Conservation (phyloP, 2,888 invertebrate genomes). For the Andrena fulva region DNA sequence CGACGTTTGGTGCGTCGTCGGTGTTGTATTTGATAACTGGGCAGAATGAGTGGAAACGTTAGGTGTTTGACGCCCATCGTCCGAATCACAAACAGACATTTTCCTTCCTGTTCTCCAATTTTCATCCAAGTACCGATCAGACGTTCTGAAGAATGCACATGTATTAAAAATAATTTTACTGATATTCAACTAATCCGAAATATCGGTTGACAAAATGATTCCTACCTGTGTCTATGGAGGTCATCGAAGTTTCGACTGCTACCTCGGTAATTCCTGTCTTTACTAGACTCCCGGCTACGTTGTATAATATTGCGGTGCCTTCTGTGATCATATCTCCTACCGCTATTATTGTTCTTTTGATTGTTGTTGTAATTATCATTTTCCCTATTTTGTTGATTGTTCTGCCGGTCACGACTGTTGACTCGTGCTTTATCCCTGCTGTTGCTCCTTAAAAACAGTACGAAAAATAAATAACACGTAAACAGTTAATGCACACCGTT, state of each 20-base stretch:
- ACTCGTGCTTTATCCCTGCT: conserved; percentile 79
- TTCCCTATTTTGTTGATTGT: conserved; percentile 82
- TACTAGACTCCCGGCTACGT: conserved; percentile 85
- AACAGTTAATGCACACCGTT: background rate
- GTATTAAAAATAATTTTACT: background rate
- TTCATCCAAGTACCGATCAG: conserved; percentile 78
- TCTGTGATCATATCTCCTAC: conserved; percentile 77
- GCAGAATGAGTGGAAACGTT: conserved; percentile 71
- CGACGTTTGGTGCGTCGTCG: conserved; percentile 62
- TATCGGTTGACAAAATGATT: conserved; percentile 6
- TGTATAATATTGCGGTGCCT: conserved; percentile 78
- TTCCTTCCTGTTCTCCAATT: conserved; percentile 83
- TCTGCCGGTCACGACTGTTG: conserved; percentile 81
- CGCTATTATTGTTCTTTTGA: conserved; percentile 75
- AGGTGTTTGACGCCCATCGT: conserved; percentile 79
- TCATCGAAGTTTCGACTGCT: conserved; percentile 80
- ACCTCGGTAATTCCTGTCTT: conserved; percentile 83
- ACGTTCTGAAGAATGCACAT: conserved; percentile 41
- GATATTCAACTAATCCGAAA: background rate
- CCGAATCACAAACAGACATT: conserved; percentile 80
- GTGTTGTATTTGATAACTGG: conserved; percentile 69
- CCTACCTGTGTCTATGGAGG: conserved; percentile 77
- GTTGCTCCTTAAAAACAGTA: conserved; percentile 72
- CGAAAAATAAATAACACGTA: conserved; percentile 5
- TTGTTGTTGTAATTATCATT: conserved; percentile 80